Conservation (phyloP, 2,113 vertebrate species). For the Cebus imitator region DNA sequence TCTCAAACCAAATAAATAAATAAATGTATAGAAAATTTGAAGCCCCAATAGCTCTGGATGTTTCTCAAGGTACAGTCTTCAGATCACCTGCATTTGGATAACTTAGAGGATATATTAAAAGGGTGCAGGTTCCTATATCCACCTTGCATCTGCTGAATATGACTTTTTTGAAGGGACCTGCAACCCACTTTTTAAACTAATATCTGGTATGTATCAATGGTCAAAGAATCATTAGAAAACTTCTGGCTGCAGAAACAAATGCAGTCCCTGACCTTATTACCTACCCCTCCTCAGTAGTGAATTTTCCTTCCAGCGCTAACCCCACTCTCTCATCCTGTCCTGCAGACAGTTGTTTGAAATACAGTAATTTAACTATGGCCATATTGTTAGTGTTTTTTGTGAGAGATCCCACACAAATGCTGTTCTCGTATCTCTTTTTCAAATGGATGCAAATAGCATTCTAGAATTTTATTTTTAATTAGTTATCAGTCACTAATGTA, state of each 20-base stretch:
- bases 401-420: background rate
- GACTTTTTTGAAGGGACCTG: background rate
- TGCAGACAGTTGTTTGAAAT: background rate
- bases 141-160: background rate
- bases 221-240: background rate
- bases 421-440: background rate
- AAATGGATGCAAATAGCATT: background rate
- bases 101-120: background rate
- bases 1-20: no score
- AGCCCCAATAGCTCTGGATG: background rate
- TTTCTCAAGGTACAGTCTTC: background rate
- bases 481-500: background rate
- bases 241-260: background rate
- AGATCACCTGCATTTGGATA: background rate
- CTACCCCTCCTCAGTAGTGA: background rate
- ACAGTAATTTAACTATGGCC: background rate
- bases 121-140: background rate
- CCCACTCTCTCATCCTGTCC: background rate
- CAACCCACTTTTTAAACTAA: background rate
- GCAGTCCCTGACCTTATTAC: background rate
- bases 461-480: conserved; percentile 35
- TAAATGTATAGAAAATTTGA: background rate
- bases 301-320: background rate
- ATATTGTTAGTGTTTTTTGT: background rate
- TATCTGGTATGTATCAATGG: background rate